phyloP scores from a whole-genome alignment of 2,113 vertebrate genomes.

The Myotis brandtii region DNA sequence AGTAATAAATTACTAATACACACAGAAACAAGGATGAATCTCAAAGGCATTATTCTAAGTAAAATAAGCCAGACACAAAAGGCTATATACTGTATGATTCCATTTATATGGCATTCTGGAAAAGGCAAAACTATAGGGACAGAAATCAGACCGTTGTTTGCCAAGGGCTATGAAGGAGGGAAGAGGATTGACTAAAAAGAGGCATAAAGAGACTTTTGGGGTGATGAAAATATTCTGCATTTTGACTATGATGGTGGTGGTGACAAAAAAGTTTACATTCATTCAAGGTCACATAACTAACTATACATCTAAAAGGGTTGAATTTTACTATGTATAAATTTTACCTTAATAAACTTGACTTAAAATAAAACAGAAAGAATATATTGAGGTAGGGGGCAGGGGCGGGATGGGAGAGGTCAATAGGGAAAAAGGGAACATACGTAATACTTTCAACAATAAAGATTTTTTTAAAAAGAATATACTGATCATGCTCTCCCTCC shows the following conservation, averaged over 20 bases:
- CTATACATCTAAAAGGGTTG: neutral
- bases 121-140: neutral
- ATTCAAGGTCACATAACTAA: neutral
- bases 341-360: slow-evolving; percentile 3
- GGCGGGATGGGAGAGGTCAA: too few relatives aligned
- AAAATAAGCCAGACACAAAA: neutral
- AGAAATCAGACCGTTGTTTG: neutral
- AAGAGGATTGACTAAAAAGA: neutral
- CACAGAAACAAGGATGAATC: neutral
- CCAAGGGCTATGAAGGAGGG: neutral
- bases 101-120: neutral
- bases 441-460: too few relatives aligned
- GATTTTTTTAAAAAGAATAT: neutral
- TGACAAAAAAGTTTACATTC: neutral
- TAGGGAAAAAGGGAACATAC: too few relatives aligned
- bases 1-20: neutral
- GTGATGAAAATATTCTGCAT: neutral
- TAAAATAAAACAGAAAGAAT: neutral
- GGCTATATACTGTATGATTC: neutral
- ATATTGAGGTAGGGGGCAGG: too few relatives aligned
- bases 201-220: neutral
- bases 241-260: neutral
- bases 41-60: neutral
- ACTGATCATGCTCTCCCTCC: neutral
- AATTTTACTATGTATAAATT: slow-evolving; percentile 27